Evolutionary conservation across 2,797 vertebrate species (phyloP).

Genomic region (Fringilla coelebs): DNA sequence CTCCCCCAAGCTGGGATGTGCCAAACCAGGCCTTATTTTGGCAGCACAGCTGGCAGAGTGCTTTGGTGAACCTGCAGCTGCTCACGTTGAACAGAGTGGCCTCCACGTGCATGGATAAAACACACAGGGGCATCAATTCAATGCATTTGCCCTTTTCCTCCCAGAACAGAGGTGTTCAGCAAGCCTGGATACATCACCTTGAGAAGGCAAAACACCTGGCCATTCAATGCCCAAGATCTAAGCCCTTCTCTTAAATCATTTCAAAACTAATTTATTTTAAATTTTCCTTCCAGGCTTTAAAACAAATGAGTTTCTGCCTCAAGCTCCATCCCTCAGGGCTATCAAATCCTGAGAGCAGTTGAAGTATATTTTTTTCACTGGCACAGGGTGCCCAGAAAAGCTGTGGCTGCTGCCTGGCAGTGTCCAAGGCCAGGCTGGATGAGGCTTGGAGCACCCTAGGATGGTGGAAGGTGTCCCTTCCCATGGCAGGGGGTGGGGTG

Average conservation of each 20-base stretch:
- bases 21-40: not conserved
- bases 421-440: rapidly evolving
- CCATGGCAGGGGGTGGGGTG: not conserved
- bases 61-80: not conserved
- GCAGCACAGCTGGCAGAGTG: not conserved
- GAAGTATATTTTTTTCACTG: not conserved
- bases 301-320: not conserved
- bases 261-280: not conserved
- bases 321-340: not conserved
- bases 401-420: not conserved
- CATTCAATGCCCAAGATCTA: not conserved
- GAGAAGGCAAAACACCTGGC: not conserved
- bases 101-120: rapidly evolving
- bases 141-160: not conserved
- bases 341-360: not conserved
- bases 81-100: not conserved
- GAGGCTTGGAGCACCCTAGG: not conserved
- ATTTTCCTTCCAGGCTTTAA: not conserved
- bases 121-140: no score
- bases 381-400: not conserved
- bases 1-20: not conserved
- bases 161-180: not conserved
- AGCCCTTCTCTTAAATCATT: not conserved
- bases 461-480: not conserved
- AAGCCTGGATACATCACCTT: not conserved